Percentiles rank a stretch among this genome's conserved stretches.
phyloP scores from a whole-genome alignment of 2,888 invertebrate species.

The Pachydiplax longipennis region DNA sequence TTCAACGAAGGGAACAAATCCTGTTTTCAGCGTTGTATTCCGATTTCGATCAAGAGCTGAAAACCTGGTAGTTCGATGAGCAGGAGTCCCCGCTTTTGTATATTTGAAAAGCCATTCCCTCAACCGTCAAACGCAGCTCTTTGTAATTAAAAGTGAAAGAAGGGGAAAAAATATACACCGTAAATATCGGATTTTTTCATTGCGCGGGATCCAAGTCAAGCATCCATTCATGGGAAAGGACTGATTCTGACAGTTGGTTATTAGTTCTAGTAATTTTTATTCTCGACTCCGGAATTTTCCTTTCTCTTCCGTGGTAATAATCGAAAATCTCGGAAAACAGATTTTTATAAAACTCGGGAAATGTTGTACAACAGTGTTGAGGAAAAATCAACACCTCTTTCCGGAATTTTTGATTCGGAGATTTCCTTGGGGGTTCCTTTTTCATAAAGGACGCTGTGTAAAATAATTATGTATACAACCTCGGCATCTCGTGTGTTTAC shows the following conservation, averaged over 20 bases:
- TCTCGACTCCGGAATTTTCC: not conserved
- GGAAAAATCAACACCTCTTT: not conserved
- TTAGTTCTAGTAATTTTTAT: slow-evolving; percentile 4
- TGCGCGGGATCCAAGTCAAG: slow-evolving; percentile 10
- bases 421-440: not conserved
- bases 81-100: not conserved
- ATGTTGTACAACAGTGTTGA: not conserved
- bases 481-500: too few species aligned
- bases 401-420: not conserved
- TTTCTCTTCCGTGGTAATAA: not conserved
- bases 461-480: too few species aligned
- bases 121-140: slow-evolving; percentile 39
- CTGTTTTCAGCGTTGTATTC: not conserved
- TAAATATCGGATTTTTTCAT: slow-evolving; percentile 34
- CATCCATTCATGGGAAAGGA: slow-evolving; percentile 24
- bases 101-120: slow-evolving; percentile 19
- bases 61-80: not conserved
- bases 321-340: not conserved
- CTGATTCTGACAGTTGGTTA: slow-evolving; percentile 35
- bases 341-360: not conserved
- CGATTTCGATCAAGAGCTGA: not conserved
- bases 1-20: not conserved
- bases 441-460: not conserved
- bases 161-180: not conserved
- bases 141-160: slow-evolving; percentile 25